A percentile compares a stretch with the other conserved stretches of the same genome.
Evolutionary conservation across 2,888 invertebrate species (phyloP).

Genomic region (Incurvaria masculella): DNA sequence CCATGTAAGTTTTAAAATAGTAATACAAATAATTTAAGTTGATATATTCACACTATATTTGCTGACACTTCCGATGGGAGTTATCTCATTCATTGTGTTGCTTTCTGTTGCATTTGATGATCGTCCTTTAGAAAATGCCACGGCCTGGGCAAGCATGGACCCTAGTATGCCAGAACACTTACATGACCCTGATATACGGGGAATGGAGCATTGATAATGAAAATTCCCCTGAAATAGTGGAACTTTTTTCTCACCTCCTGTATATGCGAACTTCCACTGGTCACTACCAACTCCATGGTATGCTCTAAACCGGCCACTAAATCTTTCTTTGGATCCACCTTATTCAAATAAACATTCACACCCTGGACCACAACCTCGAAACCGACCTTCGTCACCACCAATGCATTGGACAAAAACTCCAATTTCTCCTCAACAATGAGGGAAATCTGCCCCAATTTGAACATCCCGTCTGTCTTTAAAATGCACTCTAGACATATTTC

Average conservation of each 20-base stretch:
- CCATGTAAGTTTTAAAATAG: too few relatives aligned
- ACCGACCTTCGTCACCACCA: conserved; percentile 53
- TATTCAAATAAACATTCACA: conserved; percentile 47
- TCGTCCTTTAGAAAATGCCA: too few relatives aligned
- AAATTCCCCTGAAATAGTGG: too few relatives aligned
- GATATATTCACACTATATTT: too few relatives aligned
- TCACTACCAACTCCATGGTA: conserved; percentile 68
- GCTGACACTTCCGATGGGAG: too few relatives aligned
- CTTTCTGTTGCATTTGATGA: too few relatives aligned
- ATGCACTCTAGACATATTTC: conserved; percentile 57
- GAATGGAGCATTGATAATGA: too few relatives aligned
- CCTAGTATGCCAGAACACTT: too few relatives aligned
- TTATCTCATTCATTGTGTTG: too few relatives aligned
- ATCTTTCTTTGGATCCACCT: conserved; percentile 60
- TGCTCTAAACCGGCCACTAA: conserved; percentile 81
- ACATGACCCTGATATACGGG: too few relatives aligned
- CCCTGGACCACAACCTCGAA: conserved; percentile 55
- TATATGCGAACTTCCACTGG: conserved; percentile 75
- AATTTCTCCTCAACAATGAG: conserved; percentile 62
- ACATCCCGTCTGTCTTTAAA: conserved; percentile 65
- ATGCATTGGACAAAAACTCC: conserved; percentile 66
- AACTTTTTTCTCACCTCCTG: conserved; percentile 59
- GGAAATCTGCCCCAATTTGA: conserved; percentile 68
- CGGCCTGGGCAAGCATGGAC: too few relatives aligned
- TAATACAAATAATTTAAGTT: too few relatives aligned